phyloP scores from a whole-genome alignment of 2,113 vertebrate species.

The Clarias magur region DNA sequence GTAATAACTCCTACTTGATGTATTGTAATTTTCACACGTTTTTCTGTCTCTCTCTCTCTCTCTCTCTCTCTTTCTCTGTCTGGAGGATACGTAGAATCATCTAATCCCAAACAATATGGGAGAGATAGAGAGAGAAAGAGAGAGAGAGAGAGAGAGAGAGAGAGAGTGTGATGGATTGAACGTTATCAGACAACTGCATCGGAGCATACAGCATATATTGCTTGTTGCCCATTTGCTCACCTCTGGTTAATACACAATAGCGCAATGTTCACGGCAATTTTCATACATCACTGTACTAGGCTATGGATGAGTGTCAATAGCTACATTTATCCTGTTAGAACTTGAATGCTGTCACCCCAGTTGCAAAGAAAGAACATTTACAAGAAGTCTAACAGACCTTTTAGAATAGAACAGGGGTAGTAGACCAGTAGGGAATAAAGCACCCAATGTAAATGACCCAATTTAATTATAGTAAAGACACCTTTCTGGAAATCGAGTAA shows the following conservation, averaged over 20 bases:
- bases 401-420: slow-evolving; percentile 4
- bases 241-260: slow-evolving; percentile 47
- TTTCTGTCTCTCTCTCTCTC: slow-evolving; percentile 58
- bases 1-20: slow-evolving; percentile 85
- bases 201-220: slow-evolving; percentile 47
- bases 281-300: slow-evolving; percentile 34
- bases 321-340: slow-evolving; percentile 28
- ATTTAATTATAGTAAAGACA: slow-evolving; percentile 36
- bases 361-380: slow-evolving; percentile 22
- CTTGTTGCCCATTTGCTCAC: slow-evolving; percentile 53
- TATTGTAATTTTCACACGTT: slow-evolving; percentile 81
- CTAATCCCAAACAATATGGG: slow-evolving; percentile 53
- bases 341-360: slow-evolving; percentile 11
- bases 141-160: slow-evolving; percentile 40
- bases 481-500: slow-evolving; percentile 10
- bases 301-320: slow-evolving; percentile 28
- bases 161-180: slow-evolving; percentile 45
- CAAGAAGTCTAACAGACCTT: slow-evolving; percentile 17
- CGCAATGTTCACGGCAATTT: slow-evolving; percentile 37
- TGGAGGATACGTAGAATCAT: slow-evolving; percentile 79
- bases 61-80: slow-evolving; percentile 57
- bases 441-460: slow-evolving; percentile 24
- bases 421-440: slow-evolving; percentile 14
- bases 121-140: slow-evolving; percentile 43
- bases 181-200: slow-evolving; percentile 50